Conservation (phyloP, 2,888 invertebrate genomes). For the Hemithea aestivaria region DNA sequence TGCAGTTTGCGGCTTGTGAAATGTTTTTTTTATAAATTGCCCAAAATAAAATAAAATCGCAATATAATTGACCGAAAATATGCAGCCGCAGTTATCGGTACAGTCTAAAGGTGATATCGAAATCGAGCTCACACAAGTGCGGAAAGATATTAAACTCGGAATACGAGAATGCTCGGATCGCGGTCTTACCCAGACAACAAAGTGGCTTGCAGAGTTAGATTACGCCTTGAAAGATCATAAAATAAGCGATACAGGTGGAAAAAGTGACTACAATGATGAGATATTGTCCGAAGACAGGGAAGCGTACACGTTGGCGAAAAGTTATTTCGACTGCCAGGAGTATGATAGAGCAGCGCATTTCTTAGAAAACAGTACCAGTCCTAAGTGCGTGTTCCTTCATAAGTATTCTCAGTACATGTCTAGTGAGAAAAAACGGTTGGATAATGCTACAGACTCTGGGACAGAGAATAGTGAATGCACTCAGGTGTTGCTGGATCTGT, state of each 20-base stretch:
- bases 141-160: slow-evolving; percentile 61
- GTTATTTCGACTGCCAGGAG: slow-evolving; percentile 94
- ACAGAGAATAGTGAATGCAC: slow-evolving; percentile 63
- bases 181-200: slow-evolving; percentile 88
- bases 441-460: slow-evolving; percentile 79
- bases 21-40: no score
- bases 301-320: slow-evolving; percentile 87
- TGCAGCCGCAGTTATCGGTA: slow-evolving; percentile 56
- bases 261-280: slow-evolving; percentile 50
- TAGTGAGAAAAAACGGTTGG: slow-evolving; percentile 92
- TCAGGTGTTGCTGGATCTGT: slow-evolving; percentile 63
- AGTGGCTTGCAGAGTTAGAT: slow-evolving; percentile 94
- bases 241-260: slow-evolving; percentile 72
- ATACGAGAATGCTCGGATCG: slow-evolving; percentile 86
- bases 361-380: slow-evolving; percentile 83
- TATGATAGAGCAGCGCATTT: slow-evolving; percentile 93
- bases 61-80: slow-evolving; percentile 19
- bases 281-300: slow-evolving; percentile 82
- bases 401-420: slow-evolving; percentile 93
- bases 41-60: no score
- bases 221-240: slow-evolving; percentile 85
- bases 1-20: no score
- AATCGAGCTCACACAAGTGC: slow-evolving; percentile 66
- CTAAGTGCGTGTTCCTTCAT: slow-evolving; percentile 89
- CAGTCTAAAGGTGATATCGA: slow-evolving; percentile 60